Percentiles rank a stretch among this genome's conserved stretches.
phyloP scores from a whole-genome alignment of 1,140 invertebrate genomes.

The Carcinoscorpius rotundicauda region DNA sequence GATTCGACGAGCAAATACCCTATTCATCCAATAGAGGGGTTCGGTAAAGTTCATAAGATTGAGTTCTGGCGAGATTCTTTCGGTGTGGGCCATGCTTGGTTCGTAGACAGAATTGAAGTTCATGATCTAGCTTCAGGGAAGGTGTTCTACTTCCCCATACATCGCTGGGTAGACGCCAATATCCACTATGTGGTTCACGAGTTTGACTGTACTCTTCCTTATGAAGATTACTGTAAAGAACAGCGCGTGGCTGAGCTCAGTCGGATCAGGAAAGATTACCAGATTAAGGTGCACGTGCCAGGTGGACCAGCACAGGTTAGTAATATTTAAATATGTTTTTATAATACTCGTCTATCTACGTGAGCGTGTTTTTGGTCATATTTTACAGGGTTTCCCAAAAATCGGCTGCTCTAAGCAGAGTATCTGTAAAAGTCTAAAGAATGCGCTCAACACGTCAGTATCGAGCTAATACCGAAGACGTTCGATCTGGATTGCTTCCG shows the following conservation, averaged over 20 bases:
- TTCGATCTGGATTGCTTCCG: too few species aligned
- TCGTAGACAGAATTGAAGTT: conserved; percentile 33
- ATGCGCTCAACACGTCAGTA: too few species aligned
- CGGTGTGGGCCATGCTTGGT: conserved; percentile 35
- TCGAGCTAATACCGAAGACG: too few species aligned
- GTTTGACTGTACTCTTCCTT: conserved; percentile 37
- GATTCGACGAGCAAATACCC: conserved; percentile 18
- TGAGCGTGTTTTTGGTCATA: too few species aligned
- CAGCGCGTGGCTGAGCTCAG: conserved; percentile 32
- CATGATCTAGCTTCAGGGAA: conserved; percentile 27
- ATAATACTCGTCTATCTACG: too few species aligned
- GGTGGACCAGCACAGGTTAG: conserved; percentile 35
- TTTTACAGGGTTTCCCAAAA: too few species aligned
- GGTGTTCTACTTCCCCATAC: conserved; percentile 20
- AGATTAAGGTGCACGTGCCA: conserved; percentile 29
- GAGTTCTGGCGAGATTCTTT: conserved; percentile 35
- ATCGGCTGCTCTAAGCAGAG: too few species aligned
- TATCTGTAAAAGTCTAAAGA: too few species aligned
- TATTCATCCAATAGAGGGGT: background rate
- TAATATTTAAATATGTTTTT: too few species aligned
- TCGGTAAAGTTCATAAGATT: conserved; percentile 26
- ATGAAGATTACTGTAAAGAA: conserved; percentile 32
- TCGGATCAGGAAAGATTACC: conserved; percentile 31
- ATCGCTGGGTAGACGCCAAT: conserved; percentile 35
- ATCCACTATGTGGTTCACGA: conserved; percentile 34